A percentile compares a stretch with the other conserved stretches of the same genome.
phyloP scores from a whole-genome alignment of 2,888 invertebrate genomes.

The Xestia ashworthii region DNA sequence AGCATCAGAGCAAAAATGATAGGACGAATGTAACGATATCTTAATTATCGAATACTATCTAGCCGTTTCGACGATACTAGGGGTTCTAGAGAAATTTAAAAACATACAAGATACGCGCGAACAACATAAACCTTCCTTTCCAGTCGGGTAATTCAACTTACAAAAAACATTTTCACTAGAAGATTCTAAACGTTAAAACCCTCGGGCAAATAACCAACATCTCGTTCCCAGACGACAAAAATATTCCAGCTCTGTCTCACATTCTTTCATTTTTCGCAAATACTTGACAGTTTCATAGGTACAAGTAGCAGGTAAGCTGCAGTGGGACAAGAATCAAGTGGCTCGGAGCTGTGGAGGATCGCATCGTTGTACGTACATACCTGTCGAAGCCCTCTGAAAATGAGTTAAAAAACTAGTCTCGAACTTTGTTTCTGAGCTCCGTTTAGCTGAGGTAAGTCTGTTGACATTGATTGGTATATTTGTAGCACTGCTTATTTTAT shows the following conservation, averaged over 20 bases:
- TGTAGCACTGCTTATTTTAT: too few species aligned
- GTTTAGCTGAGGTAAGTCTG: conserved; percentile 11
- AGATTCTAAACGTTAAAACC: not conserved
- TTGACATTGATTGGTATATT: not conserved
- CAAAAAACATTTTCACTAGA: not conserved
- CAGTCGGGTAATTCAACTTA: too few species aligned
- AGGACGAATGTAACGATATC: too few species aligned
- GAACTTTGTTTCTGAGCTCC: conserved; percentile 6
- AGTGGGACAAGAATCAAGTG: conserved; percentile 42
- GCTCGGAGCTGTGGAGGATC: conserved; percentile 48
- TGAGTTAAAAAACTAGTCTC: conserved; percentile 36
- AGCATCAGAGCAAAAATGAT: too few species aligned
- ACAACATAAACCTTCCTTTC: too few species aligned
- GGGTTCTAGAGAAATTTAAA: too few species aligned
- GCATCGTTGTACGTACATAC: conserved; percentile 68
- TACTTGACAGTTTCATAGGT: conserved; percentile 42
- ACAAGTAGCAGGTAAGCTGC: conserved; percentile 47
- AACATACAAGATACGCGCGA: too few species aligned
- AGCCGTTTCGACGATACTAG: too few species aligned
- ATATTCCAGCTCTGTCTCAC: conserved; percentile 18
- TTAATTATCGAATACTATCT: too few species aligned
- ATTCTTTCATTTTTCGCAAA: conserved; percentile 43
- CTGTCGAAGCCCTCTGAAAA: conserved; percentile 51
- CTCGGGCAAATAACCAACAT: not conserved
- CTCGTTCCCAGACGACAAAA: conserved; percentile 9